Base-by-base conservation (phyloP, 1,140 invertebrate species). In the Battus philenor region DNA sequence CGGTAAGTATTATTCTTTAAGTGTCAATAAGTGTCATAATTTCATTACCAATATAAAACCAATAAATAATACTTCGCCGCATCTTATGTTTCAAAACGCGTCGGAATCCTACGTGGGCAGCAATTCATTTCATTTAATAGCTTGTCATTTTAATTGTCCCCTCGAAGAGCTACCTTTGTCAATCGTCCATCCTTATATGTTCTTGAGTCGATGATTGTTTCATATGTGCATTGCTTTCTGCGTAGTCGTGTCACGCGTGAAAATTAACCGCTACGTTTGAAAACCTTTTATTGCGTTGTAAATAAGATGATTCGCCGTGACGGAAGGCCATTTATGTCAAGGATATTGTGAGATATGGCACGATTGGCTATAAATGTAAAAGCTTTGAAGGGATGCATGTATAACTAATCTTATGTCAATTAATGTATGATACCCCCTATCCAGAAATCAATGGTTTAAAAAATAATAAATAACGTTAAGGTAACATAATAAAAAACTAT, bases 41-140 rank as follows among this genome's bases (percentile, higher is more conserved):
- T n/a, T n/a, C n/a, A n/a, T n/a, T n/a, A n/a, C n/a, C n/a, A n/a
- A n/a, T n/a, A n/a, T n/a, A n/a, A n/a, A n/a, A n/a, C n/a, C n/a
- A n/a, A n/a, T n/a, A n/a, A n/a, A n/a, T n/a, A n/a, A n/a, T 9
- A 39, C 22, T 39, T 6, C 16, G 13, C 31, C 32, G 26, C 38
- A 13, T 20, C 33, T 36, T 11, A 20, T 20, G 27, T 24, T 13
- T 13, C 13, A 43, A 10, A 30, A 33, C 43, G 34, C 34, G 18
- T 20, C 18, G 34, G 29, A 34, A 54, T 47, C 52, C 49, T 59
- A 62, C 56, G 53, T 59, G 56, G 63, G 32, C 48, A 53, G 52
- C 50, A 52, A 66, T 60, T 68, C 63, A 68, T 72, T 70, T 64
- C 44, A 62, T 71, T 71, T 75, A 75, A 78, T 75, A 64, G 69